Percentiles rank a stretch among this genome's conserved stretches.
These are phyloP conservation scores for Colletes collaris DNA, from an alignment of 2,888 invertebrate genomes.

Conservation along the genomic window DNA sequence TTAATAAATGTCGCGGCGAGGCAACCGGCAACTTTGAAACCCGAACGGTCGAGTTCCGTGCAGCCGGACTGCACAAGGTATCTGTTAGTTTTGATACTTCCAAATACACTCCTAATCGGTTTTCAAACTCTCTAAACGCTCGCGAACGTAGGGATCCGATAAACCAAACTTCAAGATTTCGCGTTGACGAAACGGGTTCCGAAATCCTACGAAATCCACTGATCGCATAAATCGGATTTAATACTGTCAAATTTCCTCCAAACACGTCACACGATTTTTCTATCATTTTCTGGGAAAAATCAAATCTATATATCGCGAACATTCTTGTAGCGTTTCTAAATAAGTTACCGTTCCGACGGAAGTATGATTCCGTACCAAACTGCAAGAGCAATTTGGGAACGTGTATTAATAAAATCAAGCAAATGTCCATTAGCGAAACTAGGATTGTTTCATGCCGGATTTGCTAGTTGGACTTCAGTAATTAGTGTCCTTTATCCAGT, in stretches of 20 bases:
- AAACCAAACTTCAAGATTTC: slow-evolving; percentile 58
- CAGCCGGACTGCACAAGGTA: slow-evolving; percentile 60
- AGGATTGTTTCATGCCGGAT: too few species aligned
- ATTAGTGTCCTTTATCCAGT: too few species aligned
- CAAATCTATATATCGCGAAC: too few species aligned
- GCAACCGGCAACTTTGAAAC: slow-evolving; percentile 70
- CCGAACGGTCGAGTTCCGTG: slow-evolving; percentile 64
- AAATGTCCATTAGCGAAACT: too few species aligned
- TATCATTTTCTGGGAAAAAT: too few species aligned
- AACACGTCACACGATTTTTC: too few species aligned
- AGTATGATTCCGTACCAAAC: too few species aligned
- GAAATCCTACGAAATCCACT: neutral
- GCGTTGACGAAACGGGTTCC: neutral
- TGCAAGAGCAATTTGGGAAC: too few species aligned
- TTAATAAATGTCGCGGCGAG: slow-evolving; percentile 69
- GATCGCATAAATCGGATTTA: neutral
- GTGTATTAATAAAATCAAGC: too few species aligned
- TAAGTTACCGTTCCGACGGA: too few species aligned
- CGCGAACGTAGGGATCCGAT: slow-evolving; percentile 40
- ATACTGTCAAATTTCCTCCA: neutral
- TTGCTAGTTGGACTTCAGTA: too few species aligned
- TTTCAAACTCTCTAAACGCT: slow-evolving; percentile 71
- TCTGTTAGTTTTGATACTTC: slow-evolving; percentile 75
- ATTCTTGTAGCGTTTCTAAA: too few species aligned
- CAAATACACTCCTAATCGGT: slow-evolving; percentile 77